Percentiles rank a stretch among this genome's conserved stretches.
phyloP scores from a whole-genome alignment of 2,888 invertebrate species.

The Spilarctia lutea region DNA sequence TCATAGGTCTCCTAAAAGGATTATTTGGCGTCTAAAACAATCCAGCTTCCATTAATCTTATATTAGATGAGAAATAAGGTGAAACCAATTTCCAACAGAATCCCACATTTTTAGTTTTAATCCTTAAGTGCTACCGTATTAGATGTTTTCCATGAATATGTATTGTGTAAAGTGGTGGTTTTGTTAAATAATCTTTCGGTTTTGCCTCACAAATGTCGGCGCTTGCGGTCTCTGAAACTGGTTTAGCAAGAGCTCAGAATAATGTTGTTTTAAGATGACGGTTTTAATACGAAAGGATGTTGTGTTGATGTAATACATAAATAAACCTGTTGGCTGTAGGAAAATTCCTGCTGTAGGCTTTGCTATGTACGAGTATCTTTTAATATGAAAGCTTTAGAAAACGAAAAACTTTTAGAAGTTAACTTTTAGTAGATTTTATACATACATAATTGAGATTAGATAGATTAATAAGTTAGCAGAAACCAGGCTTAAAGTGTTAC shows the following conservation, averaged over 20 bases:
- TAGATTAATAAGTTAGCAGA: background rate
- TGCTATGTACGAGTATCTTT: background rate
- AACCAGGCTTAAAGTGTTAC: background rate
- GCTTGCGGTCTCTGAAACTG: constrained; percentile 22
- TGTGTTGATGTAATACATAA: constrained; percentile 17
- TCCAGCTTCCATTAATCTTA: background rate
- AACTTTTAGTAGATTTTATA: background rate
- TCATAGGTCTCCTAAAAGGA: background rate
- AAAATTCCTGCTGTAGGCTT: background rate
- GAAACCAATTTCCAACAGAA: background rate
- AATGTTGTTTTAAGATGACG: constrained; percentile 24
- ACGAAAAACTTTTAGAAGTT: too few relatives aligned
- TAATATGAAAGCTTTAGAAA: background rate
- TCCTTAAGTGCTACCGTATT: constrained; percentile 8
- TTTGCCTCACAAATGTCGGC: constrained; percentile 33
- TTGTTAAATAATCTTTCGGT: constrained; percentile 37
- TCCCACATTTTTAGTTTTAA: constrained; percentile 7
- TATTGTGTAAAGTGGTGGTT: constrained; percentile 26
- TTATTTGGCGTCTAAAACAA: background rate
- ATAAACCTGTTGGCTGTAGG: constrained; percentile 6
- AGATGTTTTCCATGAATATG: constrained; percentile 28
- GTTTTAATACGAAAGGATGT: constrained; percentile 9
- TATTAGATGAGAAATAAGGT: background rate
- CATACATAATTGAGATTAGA: background rate
- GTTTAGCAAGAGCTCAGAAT: constrained; percentile 26